Evolutionary conservation across 2,797 vertebrate genomes (phyloP).

Genomic region (Microtus agrestis): DNA sequence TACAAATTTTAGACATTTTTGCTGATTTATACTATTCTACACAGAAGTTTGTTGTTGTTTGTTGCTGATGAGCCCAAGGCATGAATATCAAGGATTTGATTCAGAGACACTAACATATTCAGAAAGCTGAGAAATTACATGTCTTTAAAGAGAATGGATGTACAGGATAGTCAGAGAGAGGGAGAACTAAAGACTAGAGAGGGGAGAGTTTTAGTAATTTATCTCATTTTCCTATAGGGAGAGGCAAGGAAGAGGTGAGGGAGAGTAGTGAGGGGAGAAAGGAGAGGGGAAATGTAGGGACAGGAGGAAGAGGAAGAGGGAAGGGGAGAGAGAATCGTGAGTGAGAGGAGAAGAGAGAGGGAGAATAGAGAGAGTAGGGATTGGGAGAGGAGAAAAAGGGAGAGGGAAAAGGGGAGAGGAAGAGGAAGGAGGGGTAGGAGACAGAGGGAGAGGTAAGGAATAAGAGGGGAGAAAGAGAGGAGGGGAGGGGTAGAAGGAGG

Average conservation of each 20-base stretch:
- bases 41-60: neutral
- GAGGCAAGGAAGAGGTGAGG: no score
- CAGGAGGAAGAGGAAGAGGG: neutral
- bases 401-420: no score
- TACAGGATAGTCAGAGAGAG: neutral
- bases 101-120: neutral
- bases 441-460: no score
- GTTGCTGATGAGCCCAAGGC: neutral
- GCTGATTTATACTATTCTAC: constrained; percentile 1
- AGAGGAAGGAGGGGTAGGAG: no score
- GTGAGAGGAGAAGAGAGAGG: no score
- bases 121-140: neutral
- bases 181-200: neutral
- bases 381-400: neutral
- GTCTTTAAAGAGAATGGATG: neutral
- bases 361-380: no score
- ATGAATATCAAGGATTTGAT: neutral
- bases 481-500: no score
- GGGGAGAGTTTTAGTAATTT: no score
- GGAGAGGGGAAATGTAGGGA: no score
- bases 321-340: no score
- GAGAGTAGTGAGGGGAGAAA: no score
- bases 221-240: no score
- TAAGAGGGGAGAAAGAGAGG: neutral
- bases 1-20: neutral